These are phyloP conservation scores for Solea senegalensis DNA, from an alignment of 2,113 vertebrate species.

Conservation along the genomic window DNA sequence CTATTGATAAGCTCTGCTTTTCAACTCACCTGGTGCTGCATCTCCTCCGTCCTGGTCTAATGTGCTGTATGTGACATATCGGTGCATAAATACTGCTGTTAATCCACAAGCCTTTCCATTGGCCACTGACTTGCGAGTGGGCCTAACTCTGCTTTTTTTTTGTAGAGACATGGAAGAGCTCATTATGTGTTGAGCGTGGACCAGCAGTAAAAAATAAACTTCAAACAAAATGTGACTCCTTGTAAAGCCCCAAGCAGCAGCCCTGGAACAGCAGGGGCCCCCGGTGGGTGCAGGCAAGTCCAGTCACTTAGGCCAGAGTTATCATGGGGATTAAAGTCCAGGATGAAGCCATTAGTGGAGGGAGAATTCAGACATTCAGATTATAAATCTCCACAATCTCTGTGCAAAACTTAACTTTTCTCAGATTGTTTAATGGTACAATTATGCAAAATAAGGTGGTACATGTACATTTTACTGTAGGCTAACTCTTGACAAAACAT, in stretches of 20 bases:
- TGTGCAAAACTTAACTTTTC: background rate
- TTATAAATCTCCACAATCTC: background rate
- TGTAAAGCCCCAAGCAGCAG: conserved; percentile 46
- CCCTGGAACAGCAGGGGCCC: conserved; percentile 13
- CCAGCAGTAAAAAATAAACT: conserved; percentile 53
- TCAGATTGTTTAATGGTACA: background rate
- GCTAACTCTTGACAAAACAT: conserved; percentile 61
- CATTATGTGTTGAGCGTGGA: conserved; percentile 41
- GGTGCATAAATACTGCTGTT: conserved; percentile 58
- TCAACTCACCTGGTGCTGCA: conserved; percentile 58
- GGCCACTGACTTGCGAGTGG: conserved; percentile 34
- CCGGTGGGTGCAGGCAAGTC: conserved; percentile 7
- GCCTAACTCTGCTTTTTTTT: conserved; percentile 34
- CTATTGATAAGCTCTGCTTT: background rate
- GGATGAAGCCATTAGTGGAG: background rate
- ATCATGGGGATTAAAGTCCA: background rate
- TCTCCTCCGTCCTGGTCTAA: conserved; percentile 37
- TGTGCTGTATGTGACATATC: conserved; percentile 23
- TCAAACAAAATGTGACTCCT: conserved; percentile 54
- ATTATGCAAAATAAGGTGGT: conserved; percentile 3
- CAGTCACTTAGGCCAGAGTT: background rate
- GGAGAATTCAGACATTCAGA: background rate
- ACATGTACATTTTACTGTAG: background rate
- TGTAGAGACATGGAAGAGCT: conserved; percentile 43
- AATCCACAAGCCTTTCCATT: conserved; percentile 35